A percentile compares a stretch with the other conserved stretches of the same genome.
Conservation (phyloP, 2,888 invertebrate species). For the Drosophila niveifrons region DNA sequence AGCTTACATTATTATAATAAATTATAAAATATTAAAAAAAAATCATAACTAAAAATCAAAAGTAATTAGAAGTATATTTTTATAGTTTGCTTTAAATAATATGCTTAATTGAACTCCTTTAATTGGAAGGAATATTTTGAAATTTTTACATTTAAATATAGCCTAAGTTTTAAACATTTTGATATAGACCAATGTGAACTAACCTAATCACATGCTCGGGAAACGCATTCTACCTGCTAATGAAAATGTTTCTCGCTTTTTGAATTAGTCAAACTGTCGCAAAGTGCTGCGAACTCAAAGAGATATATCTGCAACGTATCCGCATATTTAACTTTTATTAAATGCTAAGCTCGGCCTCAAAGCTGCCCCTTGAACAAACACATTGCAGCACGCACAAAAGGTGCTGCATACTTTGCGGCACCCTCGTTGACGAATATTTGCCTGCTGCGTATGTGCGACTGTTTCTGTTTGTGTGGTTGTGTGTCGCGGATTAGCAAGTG, state of each 20-base stretch:
- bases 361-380: slow-evolving; percentile 54
- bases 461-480: slow-evolving; percentile 30
- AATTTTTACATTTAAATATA: no score
- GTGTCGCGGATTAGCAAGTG: slow-evolving; percentile 69
- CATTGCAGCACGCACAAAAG: slow-evolving; percentile 46
- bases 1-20: no score
- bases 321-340: slow-evolving; percentile 65
- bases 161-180: no score
- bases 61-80: no score
- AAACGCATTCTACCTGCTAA: background rate
- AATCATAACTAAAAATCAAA: no score
- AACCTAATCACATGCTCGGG: no score
- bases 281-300: background rate
- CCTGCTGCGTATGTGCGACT: slow-evolving; percentile 9
- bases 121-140: no score
- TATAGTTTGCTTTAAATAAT: no score
- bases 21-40: no score
- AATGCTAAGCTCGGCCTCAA: slow-evolving; percentile 56
- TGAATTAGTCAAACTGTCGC: background rate
- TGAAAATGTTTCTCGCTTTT: background rate
- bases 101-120: no score
- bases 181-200: no score
- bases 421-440: slow-evolving; percentile 30
- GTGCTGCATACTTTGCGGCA: slow-evolving; percentile 61
- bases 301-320: slow-evolving; percentile 38